Evolutionary conservation across 2,888 invertebrate genomes (phyloP), one percentile per base, ranked within the genome.

Genomic region (Eurytoma adleriae): DNA sequence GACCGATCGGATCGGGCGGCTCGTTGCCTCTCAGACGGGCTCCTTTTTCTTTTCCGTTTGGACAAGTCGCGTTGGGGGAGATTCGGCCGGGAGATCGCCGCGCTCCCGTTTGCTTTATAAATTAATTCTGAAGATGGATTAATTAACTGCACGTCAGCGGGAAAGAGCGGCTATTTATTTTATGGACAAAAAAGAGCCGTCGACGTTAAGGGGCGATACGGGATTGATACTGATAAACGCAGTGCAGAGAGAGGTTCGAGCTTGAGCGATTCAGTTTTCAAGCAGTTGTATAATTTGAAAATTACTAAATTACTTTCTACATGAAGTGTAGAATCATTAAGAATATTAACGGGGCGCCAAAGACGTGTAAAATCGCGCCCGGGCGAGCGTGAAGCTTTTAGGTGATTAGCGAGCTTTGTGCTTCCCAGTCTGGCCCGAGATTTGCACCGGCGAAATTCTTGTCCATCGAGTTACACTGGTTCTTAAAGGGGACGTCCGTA

Each of bases 301-400:
- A 69, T 70, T 20, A 20, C 69, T 54, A 62, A 62, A 69, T 62
- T 70, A 69, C n/a, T n/a, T n/a, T n/a, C n/a, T n/a, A 69, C 62
- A n/a, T 20, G 20, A 52, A 30, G 48, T 20, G 30, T 13, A 16
- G 66, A 13, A n/a, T 56, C n/a, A 57, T 66, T 56, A 64, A 30
- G 59, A 50, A 52, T 50, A 24, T 50, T 57, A 68, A 68, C 52
- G 20, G n/a, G 12, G 18, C 40, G 40, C 40, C 40, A 10, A 40
- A 40, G 40, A 40, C 10, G 40, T 40, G 10, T 10, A 40, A 40
- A 10, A 40, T 7, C 7, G 10, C 40, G 40, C 0, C 40, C 7
- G 40, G 10, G 40, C 40, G 40, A 40, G 40, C 40, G 40, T 40
- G 40, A 40, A 1, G 40, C 40, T 10, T 40, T 1, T 10, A 40